A percentile compares a stretch with the other conserved stretches of the same genome.
Evolutionary conservation across 2,797 vertebrate species (phyloP).

Genomic region (Carduelis carduelis): DNA sequence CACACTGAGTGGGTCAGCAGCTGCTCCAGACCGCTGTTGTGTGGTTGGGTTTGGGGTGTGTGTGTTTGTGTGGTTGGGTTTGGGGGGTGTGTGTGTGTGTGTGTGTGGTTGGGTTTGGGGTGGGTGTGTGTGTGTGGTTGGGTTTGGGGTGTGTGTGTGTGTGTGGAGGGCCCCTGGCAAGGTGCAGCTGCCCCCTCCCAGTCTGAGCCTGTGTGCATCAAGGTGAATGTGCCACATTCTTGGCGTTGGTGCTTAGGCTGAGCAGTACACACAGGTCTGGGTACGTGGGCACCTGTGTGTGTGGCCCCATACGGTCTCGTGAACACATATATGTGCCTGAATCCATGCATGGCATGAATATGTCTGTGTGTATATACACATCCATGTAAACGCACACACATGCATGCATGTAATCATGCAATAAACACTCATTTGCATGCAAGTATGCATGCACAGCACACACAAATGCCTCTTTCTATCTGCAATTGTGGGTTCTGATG

Average conservation of each 20-base stretch:
- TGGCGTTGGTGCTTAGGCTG: fast-evolving
- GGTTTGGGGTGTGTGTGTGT: not conserved
- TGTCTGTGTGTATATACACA: not conserved
- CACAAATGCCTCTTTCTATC: not conserved
- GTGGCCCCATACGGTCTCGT: not conserved
- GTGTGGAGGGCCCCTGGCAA: not conserved
- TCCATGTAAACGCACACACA: not conserved
- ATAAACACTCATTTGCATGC: not conserved
- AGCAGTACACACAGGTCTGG: not conserved
- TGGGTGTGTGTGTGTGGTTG: no score
- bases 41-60: not conserved
- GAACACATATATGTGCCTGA: not conserved
- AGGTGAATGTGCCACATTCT: not conserved
- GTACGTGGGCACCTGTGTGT: not conserved
- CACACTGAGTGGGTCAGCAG: not conserved
- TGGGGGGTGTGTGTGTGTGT: no score
- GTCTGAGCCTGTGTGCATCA: not conserved
- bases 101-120: not conserved
- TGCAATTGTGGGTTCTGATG: not conserved
- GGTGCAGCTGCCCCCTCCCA: not conserved
- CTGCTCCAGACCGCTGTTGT: not conserved
- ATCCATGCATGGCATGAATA: not conserved
- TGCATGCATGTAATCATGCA: not conserved
- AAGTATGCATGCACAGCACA: not conserved
- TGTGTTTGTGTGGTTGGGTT: not conserved